phyloP scores from a whole-genome alignment of 2,888 invertebrate genomes.

The Chrysina gloriosa region DNA sequence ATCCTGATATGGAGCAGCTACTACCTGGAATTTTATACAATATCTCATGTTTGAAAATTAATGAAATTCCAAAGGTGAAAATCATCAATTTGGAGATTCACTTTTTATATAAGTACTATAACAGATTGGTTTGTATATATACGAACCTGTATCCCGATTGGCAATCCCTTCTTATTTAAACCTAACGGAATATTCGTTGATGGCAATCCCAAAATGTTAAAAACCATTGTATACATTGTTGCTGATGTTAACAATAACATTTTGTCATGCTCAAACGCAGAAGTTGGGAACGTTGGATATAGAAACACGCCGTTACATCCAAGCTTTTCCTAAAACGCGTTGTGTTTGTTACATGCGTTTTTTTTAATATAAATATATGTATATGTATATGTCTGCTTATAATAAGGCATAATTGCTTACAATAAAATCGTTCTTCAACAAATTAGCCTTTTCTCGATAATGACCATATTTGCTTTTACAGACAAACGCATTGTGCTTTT shows the following conservation, averaged over 20 bases:
- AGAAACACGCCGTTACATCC: slow-evolving; percentile 78
- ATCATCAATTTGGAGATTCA: neutral
- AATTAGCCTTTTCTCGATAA: slow-evolving; percentile 29
- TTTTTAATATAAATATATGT: neutral
- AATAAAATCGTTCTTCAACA: slow-evolving; percentile 40
- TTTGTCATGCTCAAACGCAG: slow-evolving; percentile 75
- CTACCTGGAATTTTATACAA: slow-evolving; percentile 66
- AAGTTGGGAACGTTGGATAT: slow-evolving; percentile 75
- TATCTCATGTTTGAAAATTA: neutral
- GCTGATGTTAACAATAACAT: slow-evolving; percentile 71
- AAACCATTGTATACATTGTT: slow-evolving; percentile 73
- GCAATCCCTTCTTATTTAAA: slow-evolving; percentile 71
- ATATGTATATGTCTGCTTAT: neutral
- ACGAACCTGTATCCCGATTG: slow-evolving; percentile 83
- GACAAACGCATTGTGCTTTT: slow-evolving; percentile 27
- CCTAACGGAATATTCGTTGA: slow-evolving; percentile 81
- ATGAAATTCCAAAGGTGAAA: neutral
- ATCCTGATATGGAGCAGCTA: slow-evolving; percentile 82
- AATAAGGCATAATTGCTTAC: slow-evolving; percentile 21
- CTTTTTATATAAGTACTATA: too few species aligned
- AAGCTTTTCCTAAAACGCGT: slow-evolving; percentile 68
- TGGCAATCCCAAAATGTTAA: slow-evolving; percentile 81
- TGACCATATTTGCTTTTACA: slow-evolving; percentile 28
- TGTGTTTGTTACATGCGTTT: too few species aligned
- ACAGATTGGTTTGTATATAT: too few species aligned